These are phyloP conservation scores for Epirrita christyi DNA, from an alignment of 2,888 invertebrate species.

Conservation along the genomic window DNA sequence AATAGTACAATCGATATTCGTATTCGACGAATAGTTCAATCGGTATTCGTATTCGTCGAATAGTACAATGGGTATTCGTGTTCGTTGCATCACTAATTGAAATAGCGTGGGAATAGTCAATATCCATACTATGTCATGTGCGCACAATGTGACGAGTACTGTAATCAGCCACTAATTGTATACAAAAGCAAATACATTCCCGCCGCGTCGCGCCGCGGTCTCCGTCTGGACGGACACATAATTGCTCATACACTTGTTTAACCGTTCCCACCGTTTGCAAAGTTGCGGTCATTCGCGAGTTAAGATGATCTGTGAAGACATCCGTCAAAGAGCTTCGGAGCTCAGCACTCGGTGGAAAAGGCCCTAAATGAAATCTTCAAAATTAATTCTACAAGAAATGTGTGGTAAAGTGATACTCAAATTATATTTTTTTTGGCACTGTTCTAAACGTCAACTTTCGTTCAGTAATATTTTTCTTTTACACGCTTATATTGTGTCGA, in stretches of 20 bases:
- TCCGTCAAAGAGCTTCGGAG: not conserved
- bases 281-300: too few relatives aligned
- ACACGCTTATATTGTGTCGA: conserved; percentile 10
- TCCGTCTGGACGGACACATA: conserved; percentile 57
- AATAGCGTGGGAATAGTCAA: too few relatives aligned
- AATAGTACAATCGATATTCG: too few relatives aligned
- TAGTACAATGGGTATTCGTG: too few relatives aligned
- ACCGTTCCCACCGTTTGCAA: conserved; percentile 1
- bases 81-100: too few relatives aligned
- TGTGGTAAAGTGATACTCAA: conserved; percentile 31
- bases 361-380: conserved; percentile 12
- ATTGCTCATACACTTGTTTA: conserved; percentile 44
- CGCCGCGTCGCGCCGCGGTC: conserved; percentile 33
- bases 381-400: conserved; percentile 7
- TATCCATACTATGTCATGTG: too few relatives aligned
- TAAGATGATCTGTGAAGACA: not conserved
- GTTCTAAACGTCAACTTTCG: conserved; percentile 32
- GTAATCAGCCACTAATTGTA: conserved; percentile 27
- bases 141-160: conserved; percentile 11
- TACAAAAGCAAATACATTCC: conserved; percentile 38
- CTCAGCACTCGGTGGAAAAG: not conserved
- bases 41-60: too few relatives aligned
- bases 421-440: conserved; percentile 45
- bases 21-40: too few relatives aligned
- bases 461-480: conserved; percentile 28